A percentile compares a stretch with the other conserved stretches of the same genome.
These are phyloP conservation scores for Sanderia malayensis DNA, from an alignment of 30 jellyfish, hydroid and myxozoan genomes.

Conservation along the genomic window DNA sequence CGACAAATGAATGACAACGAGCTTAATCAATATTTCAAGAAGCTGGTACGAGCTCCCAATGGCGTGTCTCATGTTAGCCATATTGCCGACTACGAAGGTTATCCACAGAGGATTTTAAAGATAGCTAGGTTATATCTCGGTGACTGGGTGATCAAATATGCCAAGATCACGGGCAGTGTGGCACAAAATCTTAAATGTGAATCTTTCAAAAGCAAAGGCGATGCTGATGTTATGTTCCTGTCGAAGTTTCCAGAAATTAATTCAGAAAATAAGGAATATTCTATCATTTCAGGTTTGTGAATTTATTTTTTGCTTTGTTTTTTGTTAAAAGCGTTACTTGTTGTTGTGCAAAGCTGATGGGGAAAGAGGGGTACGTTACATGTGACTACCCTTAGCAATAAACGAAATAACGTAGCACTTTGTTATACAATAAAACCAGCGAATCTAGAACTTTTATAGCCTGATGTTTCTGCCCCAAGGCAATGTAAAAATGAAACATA, in stretches of 20 bases:
- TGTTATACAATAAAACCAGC: too few species aligned
- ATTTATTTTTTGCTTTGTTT: too few species aligned
- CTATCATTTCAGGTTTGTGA: too few species aligned
- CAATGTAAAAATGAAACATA: too few species aligned
- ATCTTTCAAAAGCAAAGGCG: slow-evolving; percentile 37
- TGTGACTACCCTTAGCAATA: too few species aligned
- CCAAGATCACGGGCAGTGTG: slow-evolving; percentile 46
- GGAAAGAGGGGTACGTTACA: too few species aligned
- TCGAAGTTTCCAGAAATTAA: slow-evolving; percentile 39
- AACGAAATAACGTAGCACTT: too few species aligned
- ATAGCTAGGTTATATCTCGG: slow-evolving; percentile 4
- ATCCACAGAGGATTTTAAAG: slow-evolving; percentile 9
- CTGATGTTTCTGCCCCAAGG: too few species aligned
- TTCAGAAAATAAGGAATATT: slow-evolving; percentile 4
- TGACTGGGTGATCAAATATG: not conserved
- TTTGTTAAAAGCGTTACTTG: too few species aligned
- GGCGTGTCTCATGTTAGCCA: slow-evolving; percentile 39
- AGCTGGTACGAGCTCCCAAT: slow-evolving; percentile 13
- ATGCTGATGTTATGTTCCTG: slow-evolving; percentile 29
- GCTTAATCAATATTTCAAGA: slow-evolving; percentile 16
- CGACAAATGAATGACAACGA: too few species aligned
- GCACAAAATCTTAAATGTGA: slow-evolving; percentile 54
- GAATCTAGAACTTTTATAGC: too few species aligned
- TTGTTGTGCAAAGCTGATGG: too few species aligned
- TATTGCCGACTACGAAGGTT: slow-evolving; percentile 16